Evolutionary conservation across 2,797 vertebrate genomes (phyloP).

Genomic region (Lepilemur ruficaudatus): DNA sequence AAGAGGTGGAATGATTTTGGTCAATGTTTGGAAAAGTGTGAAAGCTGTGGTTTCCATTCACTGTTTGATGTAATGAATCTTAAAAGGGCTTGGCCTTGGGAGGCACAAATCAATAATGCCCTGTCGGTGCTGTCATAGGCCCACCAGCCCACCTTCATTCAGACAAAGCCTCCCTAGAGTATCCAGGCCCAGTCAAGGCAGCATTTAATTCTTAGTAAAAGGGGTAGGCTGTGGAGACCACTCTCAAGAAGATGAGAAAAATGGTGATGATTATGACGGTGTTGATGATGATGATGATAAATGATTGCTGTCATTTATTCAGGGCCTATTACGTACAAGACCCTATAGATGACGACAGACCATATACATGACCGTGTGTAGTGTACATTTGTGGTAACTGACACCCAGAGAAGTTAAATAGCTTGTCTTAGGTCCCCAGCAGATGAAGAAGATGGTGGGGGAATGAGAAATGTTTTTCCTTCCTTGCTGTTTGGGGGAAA

Average conservation of each 20-base stretch:
- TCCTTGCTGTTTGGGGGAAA: not conserved
- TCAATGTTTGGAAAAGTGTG: not conserved
- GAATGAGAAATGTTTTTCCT: not conserved
- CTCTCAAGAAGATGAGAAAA: not conserved
- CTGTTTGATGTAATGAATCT: constrained; percentile 50
- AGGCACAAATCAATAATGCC: constrained; percentile 44
- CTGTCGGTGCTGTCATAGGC: not conserved
- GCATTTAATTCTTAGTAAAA: not conserved
- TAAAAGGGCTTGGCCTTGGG: not conserved
- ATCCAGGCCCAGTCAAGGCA: not conserved
- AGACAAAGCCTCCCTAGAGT: not conserved
- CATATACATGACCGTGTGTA: not conserved
- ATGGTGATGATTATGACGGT: not conserved
- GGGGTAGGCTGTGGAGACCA: not conserved
- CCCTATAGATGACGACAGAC: not conserved
- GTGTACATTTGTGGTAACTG: not conserved
- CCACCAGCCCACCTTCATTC: not conserved
- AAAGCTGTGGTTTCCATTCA: not conserved
- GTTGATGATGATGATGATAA: too few species aligned
- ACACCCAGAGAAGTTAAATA: not conserved
- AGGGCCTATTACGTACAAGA: not conserved
- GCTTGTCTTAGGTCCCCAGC: not conserved
- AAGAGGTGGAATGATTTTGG: not conserved
- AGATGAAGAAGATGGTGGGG: not conserved
- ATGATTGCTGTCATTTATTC: not conserved